These are phyloP conservation scores for Maconellicoccus hirsutus DNA, from an alignment of 1,140 invertebrate genomes.

Conservation along the genomic window DNA sequence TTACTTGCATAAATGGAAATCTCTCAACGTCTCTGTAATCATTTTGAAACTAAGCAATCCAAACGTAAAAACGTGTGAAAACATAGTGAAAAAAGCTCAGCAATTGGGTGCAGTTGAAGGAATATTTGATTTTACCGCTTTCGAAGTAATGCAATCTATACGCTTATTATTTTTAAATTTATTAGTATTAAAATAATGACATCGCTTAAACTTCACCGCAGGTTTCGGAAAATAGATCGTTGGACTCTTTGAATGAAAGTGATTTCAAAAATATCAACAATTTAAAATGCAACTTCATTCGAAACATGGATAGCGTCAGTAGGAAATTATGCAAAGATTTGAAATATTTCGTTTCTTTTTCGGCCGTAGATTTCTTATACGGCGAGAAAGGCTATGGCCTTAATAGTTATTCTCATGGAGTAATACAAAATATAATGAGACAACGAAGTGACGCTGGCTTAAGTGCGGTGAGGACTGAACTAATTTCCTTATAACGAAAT, in stretches of 20 bases:
- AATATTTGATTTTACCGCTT: constrained; percentile 87
- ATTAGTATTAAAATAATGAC: too few species aligned
- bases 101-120: constrained; percentile 72
- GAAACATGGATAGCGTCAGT: neutral
- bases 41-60: neutral
- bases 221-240: neutral
- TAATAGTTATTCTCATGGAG: neutral
- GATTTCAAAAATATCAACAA: neutral
- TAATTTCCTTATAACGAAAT: neutral
- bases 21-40: neutral
- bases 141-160: constrained; percentile 34
- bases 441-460: neutral
- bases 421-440: neutral
- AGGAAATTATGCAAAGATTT: neutral
- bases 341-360: neutral
- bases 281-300: neutral
- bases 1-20: constrained; percentile 10
- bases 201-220: too few species aligned
- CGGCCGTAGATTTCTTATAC: neutral
- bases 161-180: too few species aligned
- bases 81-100: constrained; percentile 51
- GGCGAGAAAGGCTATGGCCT: neutral
- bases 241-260: neutral
- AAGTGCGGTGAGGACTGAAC: neutral
- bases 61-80: neutral